Conservation (phyloP, 2,888 invertebrate species). For the Psococerastis gibbosa region DNA sequence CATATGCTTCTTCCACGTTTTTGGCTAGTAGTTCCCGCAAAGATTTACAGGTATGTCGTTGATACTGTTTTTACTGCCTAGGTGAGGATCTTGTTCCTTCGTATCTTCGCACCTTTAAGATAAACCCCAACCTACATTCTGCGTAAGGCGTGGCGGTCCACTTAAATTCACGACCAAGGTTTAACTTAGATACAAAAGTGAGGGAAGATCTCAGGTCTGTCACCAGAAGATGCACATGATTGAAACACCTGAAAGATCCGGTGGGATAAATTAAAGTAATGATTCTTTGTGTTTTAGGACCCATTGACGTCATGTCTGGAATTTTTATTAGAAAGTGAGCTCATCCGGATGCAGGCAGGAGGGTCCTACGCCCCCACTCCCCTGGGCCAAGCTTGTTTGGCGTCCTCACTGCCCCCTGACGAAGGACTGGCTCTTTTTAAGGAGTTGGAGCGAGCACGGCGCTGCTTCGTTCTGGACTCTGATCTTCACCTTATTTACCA, state of each 20-base stretch:
- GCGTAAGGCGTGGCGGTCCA: too few relatives aligned
- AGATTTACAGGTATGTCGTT: slow-evolving; percentile 21
- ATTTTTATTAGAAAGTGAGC: slow-evolving; percentile 61
- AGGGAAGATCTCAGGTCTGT: too few relatives aligned
- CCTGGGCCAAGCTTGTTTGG: slow-evolving; percentile 78
- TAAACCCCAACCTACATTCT: too few relatives aligned
- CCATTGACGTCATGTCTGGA: slow-evolving; percentile 34
- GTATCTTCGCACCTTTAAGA: too few relatives aligned
- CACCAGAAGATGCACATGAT: too few relatives aligned
- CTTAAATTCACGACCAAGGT: too few relatives aligned
- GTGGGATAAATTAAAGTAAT: neutral
- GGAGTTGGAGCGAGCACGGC: slow-evolving; percentile 76
- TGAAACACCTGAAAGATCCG: neutral
- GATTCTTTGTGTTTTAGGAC: slow-evolving; percentile 16
- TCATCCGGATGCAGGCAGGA: slow-evolving; percentile 33
- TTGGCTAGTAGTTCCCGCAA: slow-evolving; percentile 26
- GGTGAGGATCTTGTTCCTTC: too few relatives aligned
- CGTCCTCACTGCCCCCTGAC: slow-evolving; percentile 86
- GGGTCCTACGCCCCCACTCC: slow-evolving; percentile 51
- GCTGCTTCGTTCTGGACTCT: slow-evolving; percentile 79
- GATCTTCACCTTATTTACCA: slow-evolving; percentile 90
- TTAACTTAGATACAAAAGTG: too few relatives aligned
- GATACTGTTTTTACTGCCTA: too few relatives aligned
- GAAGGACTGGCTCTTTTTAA: slow-evolving; percentile 77
- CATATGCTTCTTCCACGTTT: slow-evolving; percentile 67